Evolutionary conservation across 2,113 vertebrate species (phyloP), one percentile per base, ranked within the genome.

Genomic region (Corydoras maculifer): DNA sequence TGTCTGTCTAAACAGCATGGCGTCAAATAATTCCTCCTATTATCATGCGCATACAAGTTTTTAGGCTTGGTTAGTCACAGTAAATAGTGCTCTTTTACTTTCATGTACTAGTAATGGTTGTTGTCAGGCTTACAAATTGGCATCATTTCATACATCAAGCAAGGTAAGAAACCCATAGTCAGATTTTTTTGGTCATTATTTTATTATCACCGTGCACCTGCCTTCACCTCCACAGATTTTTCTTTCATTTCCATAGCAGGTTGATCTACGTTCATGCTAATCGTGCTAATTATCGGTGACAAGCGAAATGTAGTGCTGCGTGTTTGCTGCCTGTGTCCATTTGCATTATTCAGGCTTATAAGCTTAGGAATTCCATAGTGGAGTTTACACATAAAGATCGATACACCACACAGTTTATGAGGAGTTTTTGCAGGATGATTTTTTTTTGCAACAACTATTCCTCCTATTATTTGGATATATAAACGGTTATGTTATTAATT

Each of bases 251-350:
- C 68, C 64, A 51, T 70, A 58, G 76, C 68, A 50, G 62, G 63
- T 55, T 55, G 70, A 68, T 70, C 12, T 49, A 70, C 60, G 70
- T 67, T 65, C 62, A 14, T 75, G 32, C 59, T 51, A 48, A 25
- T 70, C 43, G 65, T 43, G 75, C 75, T 75, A 72, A 80, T 77
- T 75, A 80, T 62, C 51, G 50, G 12, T 43, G 59, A 72, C 57
- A 60, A 11, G 14, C 31, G 63, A 32, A 73, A 15, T 66, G n/a
- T 55, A 35, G 12, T 63, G 64, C 65, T 50, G 62, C 32, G 64
- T 69, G 58, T 30, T n/a, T 13, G 15, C 68, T 59, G 29, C 48
- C 58, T 50, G 13, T 51, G 9, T 31, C 43, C 64, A 32, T 70
- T 63, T 74, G 59, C 74, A 57, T 68, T 18, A 74, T 58, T 61